Base-by-base conservation (phyloP, 2,888 invertebrate species). In the Sesia bembeciformis region DNA sequence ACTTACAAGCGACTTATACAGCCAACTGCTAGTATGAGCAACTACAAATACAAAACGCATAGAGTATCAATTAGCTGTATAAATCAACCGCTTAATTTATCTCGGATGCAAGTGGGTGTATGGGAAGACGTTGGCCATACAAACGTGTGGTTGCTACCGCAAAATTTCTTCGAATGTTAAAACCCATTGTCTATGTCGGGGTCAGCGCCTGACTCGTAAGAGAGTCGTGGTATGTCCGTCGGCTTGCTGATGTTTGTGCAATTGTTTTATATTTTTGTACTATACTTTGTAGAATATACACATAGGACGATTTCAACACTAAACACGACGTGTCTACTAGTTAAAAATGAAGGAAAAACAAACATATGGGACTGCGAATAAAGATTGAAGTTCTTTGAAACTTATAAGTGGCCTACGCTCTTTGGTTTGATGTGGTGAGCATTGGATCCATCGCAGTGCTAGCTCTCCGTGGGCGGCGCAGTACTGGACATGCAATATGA, bases 261-360 rank as follows among this genome's bases (percentile, higher is more conserved):
- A 84, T 84, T 84, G 83, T 84, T 83, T 82, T 78, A 81, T 84
- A 84, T 85, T 85, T 86, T 85, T 84, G 76, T 76, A 64, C 66
- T 64, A 62, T 67, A 65, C 56, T 57, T n/a, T 43, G 7, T 39
- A 4, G 40, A n/a, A 52, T 52, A n/a, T 52, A 39, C 39, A 50
- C 50, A 46, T 8, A 23, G 3, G n/a, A 23, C 8, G 46, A 8
- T n/a, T 46, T 8, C 46, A 46, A 7, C 8, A 6, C 23, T 23
- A 23, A 23, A 23, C 23, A 23, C 23, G 23, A 23, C 2, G 23
- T 23, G 23, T 23, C 23, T 23, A 23, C 23, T 1, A 23, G 23
- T 23, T 23, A 23, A 23, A 23, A 23, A 23, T 23, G 23, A 23
- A 23, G 23, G 23, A 23, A 23, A 23, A 23, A 23, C 23, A 23